Evolutionary conservation across 1,140 invertebrate genomes (phyloP), one percentile per base, ranked within the genome.

Genomic region (Frieseomelitta varia): DNA sequence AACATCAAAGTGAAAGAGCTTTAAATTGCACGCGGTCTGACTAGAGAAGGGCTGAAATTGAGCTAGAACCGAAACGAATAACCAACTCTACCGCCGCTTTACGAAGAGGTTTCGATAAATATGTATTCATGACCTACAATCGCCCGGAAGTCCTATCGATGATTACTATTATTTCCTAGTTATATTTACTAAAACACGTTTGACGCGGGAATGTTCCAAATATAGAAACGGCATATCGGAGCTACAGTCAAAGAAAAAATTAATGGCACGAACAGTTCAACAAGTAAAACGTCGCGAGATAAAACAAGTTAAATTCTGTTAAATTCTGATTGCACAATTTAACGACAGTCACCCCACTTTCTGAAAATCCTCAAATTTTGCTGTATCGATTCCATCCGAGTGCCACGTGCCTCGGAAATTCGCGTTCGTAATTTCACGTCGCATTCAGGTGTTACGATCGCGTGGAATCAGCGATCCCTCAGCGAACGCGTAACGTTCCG

Each of bases 1-100:
- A 55, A 80, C 30, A 61, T 80, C 79, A 39, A 80, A 80, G 79
- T 39, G 55, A 11, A 39, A n/a, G 10, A n/a, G 30, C 55, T 69
- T 72, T 79, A 69, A 30, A 51, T 65, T 68, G 34, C 39, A 56
- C 30, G 15, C 15, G 58, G 34, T 12, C 24, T 14, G 12, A 11
- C 11, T 27, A 27, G 55, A 58, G 8, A 61, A 67, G 63, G 21
- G 47, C 53, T 68, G 63, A 53, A 55, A 79, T 68, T 69, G 21
- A 47, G 39, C 39, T 71, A 71, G 34, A 30, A 8, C 63, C 14
- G 39, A 30, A 39, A 17, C 24, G 30, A 27, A 47, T 24, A 72
- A 15, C 12, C 68, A 14, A 39, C 34, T n/a, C n/a, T 39, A 39
- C 34, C 10, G 1, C 30, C 19, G 27, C 19, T 53, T 30, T n/a